phyloP scores from a whole-genome alignment of 2,888 invertebrate genomes.

The Steinernema scapterisci region DNA sequence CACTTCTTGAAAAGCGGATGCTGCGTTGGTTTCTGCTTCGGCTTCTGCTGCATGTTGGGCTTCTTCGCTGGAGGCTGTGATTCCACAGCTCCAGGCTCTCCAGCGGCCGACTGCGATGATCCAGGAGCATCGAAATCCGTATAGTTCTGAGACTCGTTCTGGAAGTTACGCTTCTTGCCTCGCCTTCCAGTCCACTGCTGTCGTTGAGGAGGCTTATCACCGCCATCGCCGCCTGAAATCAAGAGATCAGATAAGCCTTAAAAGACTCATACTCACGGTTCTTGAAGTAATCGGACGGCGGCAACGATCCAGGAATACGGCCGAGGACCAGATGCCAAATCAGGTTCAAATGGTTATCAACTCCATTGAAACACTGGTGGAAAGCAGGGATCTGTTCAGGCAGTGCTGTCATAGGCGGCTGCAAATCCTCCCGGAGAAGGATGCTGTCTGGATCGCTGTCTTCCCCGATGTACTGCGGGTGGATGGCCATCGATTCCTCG shows the following conservation, averaged over 20 bases:
- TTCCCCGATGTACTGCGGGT: not conserved
- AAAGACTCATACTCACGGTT: not conserved
- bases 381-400: not conserved
- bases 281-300: conserved; percentile 34
- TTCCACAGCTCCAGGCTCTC: no score
- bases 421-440: not conserved
- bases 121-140: no score
- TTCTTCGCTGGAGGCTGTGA: no score
- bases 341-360: conserved; percentile 46
- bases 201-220: not conserved
- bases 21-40: no score
- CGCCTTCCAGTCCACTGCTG: not conserved
- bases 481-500: not conserved
- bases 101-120: no score
- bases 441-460: not conserved
- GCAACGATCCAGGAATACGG: conserved; percentile 46
- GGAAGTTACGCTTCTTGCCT: not conserved
- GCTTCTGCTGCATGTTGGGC: no score
- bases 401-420: not conserved
- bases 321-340: conserved; percentile 48
- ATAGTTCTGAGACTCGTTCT: no score
- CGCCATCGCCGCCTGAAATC: not conserved
- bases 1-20: no score
- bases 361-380: conserved; percentile 40
- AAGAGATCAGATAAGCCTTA: not conserved